Evolutionary conservation across 2,888 invertebrate species (phyloP).

Genomic region (Clistopyga incitator): DNA sequence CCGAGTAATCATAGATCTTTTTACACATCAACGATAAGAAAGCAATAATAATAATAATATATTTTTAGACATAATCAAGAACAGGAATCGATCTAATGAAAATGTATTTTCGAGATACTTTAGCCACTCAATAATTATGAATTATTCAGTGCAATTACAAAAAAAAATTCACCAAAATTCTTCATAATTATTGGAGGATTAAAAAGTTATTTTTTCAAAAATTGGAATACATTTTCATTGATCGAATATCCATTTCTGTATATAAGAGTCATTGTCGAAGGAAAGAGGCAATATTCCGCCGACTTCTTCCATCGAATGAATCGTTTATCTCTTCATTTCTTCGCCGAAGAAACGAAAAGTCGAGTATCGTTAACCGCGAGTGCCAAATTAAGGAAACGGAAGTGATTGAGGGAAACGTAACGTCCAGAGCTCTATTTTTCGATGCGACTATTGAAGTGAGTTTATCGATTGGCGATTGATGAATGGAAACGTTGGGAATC

Average conservation of each 20-base stretch:
- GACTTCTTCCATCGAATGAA: not conserved
- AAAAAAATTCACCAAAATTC: no score
- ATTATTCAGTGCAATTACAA: no score
- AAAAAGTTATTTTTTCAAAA: no score
- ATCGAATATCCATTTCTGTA: not conserved
- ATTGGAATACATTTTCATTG: no score
- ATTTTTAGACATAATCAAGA: constrained; percentile 12
- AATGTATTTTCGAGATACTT: no score
- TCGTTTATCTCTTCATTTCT: constrained; percentile 16
- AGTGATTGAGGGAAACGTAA: not conserved
- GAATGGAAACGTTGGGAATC: not conserved
- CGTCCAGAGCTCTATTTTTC: constrained; percentile 51
- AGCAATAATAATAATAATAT: constrained; percentile 27
- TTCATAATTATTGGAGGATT: no score
- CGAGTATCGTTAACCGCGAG: constrained; percentile 55
- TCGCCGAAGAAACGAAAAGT: not conserved
- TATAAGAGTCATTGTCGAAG: constrained; percentile 16
- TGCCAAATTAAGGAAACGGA: constrained; percentile 50
- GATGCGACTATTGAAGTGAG: constrained; percentile 16
- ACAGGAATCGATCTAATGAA: no score
- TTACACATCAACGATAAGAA: constrained; percentile 43
- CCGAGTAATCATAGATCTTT: constrained; percentile 17
- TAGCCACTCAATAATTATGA: no score
- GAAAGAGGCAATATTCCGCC: not conserved
- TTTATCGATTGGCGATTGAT: constrained; percentile 8